Evolutionary conservation across 1,140 invertebrate species (phyloP), one percentile per base, ranked within the genome.

Genomic region (Solenopsis fugax): DNA sequence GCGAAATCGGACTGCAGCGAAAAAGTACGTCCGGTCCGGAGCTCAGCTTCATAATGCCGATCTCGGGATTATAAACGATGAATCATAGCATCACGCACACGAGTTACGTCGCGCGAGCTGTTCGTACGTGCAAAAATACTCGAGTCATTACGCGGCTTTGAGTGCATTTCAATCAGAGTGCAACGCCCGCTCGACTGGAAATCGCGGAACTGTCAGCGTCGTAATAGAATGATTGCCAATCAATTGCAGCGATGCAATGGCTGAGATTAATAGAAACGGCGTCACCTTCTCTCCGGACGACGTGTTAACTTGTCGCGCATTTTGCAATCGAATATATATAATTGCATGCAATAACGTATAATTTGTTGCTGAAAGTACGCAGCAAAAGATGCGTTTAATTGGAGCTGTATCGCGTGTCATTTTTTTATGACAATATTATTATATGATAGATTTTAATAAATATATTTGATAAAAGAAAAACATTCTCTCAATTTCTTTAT

Each of bases 81-180:
- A 75, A 56, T 75, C 72, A 41, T 56, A 41, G 64, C 37, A 67
- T 45, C n/a, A 45, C 50, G 24, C 45, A n/a, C 18, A 65, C 24
- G 18, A 24, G n/a, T 64, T 76, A 45, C n/a, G 16, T 29, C 58
- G 5, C 24, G 75, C 58, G 21, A 29, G 2, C 10, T 60, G 10
- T 48, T 34, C 45, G 13, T 12, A 62, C 77, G 41, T 50, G 21
- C 10, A 64, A 64, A 62, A 62, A 64, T 64, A 60, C 58, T 1
- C 13, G n/a, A 67, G 62, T 69, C 48, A 80, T 80, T 67, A 69
- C 62, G 48, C 12, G 48, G 10, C 48, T 80, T 67, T 24, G 21
- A 41, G 62, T n/a, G 29, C 76, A 12, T 69, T 80, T 80, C 77
- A 80, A 80, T 80, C 77, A 80, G 77, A 80, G 77, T 80, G 77